Percentiles rank a stretch among this genome's conserved stretches.
Conservation (phyloP, 2,797 vertebrate species). For the Sphaeramia orbicularis region DNA sequence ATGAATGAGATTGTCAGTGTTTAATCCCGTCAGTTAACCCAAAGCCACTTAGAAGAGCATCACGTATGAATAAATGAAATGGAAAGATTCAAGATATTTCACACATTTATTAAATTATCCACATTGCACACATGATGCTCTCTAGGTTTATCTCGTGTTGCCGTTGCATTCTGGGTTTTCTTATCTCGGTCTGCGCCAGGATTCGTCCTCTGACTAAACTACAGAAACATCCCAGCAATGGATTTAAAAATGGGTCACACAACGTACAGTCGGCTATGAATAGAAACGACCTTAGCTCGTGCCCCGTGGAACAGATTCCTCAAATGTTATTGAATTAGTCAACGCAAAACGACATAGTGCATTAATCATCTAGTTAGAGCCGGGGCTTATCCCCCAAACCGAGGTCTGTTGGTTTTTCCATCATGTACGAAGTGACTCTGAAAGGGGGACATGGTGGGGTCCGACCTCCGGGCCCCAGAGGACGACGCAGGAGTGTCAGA, state of each 20-base stretch:
- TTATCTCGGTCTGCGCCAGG: constrained; percentile 39
- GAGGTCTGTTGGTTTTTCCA: constrained; percentile 43
- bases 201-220: constrained; percentile 53
- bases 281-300: constrained; percentile 51
- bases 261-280: constrained; percentile 69
- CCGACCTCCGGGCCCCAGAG: neutral
- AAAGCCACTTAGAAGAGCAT: neutral
- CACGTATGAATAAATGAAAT: neutral
- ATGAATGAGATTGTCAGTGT: too few species aligned
- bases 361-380: constrained; percentile 35
- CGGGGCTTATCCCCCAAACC: constrained; percentile 31
- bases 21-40: neutral
- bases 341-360: constrained; percentile 34
- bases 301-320: constrained; percentile 65
- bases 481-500: neutral
- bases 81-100: too few species aligned
- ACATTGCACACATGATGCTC: constrained; percentile 16
- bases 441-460: neutral
- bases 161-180: constrained; percentile 47
- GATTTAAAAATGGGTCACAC: constrained; percentile 76
- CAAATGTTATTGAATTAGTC: constrained; percentile 68
- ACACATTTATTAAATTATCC: constrained; percentile 17
- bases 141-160: constrained; percentile 42
- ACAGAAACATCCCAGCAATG: constrained; percentile 67
- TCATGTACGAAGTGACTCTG: neutral